Conservation (phyloP, 2,888 invertebrate genomes). For the Pemphredon lugubris region DNA sequence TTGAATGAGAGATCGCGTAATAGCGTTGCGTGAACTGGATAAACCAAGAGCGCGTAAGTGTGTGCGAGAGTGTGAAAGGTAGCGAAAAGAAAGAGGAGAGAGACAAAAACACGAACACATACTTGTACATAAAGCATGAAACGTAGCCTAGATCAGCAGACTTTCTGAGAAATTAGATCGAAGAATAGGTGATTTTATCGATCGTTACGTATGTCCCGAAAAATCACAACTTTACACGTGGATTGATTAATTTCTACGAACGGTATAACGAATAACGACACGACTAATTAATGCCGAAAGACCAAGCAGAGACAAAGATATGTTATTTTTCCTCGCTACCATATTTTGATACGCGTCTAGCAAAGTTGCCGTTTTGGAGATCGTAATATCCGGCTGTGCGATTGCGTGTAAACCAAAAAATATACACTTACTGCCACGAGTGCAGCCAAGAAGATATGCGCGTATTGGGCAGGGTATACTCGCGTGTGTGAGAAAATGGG, state of each 20-base stretch:
- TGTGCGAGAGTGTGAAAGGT: neutral
- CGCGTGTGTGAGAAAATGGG: neutral
- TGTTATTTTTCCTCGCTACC: conserved; percentile 1
- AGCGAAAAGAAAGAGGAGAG: conserved; percentile 15
- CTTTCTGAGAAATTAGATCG: neutral
- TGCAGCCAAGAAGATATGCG: neutral
- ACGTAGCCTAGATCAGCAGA: conserved; percentile 31
- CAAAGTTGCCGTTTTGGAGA: neutral
- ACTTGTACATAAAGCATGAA: conserved; percentile 51
- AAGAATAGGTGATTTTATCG: neutral
- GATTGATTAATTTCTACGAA: neutral
- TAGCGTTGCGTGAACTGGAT: neutral
- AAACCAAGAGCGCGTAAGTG: conserved; percentile 1
- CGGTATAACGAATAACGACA: neutral
- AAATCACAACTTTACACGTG: neutral
- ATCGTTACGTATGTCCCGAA: too few relatives aligned
- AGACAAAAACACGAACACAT: conserved; percentile 8
- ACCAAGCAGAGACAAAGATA: neutral
- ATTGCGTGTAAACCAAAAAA: neutral
- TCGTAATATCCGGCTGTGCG: neutral
- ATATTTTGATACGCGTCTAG: conserved; percentile 1
- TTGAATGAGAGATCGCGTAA: neutral
- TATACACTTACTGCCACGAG: conserved; percentile 9
- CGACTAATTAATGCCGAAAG: neutral
- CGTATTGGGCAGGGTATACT: neutral